These are phyloP conservation scores for Sepiola atlantica DNA, from an alignment of 2,888 invertebrate species.

Conservation along the genomic window DNA sequence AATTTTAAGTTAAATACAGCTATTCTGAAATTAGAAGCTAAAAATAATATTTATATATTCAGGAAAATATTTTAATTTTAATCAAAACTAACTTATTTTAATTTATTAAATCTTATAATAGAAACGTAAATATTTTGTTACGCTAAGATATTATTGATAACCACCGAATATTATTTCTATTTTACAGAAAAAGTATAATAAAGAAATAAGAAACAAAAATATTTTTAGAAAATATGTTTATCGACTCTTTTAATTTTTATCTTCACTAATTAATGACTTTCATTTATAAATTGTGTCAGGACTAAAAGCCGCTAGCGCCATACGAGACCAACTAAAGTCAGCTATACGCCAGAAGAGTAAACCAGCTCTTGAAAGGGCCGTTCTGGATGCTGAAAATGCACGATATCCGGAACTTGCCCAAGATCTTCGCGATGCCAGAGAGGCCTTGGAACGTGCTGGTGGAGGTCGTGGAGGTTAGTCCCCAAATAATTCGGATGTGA, in stretches of 20 bases:
- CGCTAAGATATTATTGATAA: background rate
- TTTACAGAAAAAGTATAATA: background rate
- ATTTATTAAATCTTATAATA: too few species aligned
- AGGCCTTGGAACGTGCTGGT: background rate
- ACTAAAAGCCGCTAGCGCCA: background rate
- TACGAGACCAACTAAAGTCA: background rate
- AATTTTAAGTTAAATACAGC: too few species aligned
- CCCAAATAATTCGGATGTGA: background rate
- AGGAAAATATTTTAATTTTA: too few species aligned
- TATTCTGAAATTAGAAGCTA: too few species aligned
- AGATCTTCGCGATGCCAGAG: background rate
- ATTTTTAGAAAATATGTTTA: background rate
- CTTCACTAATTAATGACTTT: background rate
- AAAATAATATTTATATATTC: too few species aligned
- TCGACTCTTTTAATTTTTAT: background rate
- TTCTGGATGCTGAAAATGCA: background rate
- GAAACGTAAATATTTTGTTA: too few species aligned
- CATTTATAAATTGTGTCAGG: background rate
- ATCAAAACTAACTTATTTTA: too few species aligned
- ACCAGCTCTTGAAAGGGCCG: background rate
- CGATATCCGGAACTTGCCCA: conserved; percentile 5
- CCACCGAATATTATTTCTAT: background rate
- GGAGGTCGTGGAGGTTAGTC: conserved; percentile 37
- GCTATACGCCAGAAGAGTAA: background rate
- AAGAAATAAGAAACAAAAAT: background rate